Base-by-base conservation (phyloP, 2,888 invertebrate species). In the Blastobasis adustella region DNA sequence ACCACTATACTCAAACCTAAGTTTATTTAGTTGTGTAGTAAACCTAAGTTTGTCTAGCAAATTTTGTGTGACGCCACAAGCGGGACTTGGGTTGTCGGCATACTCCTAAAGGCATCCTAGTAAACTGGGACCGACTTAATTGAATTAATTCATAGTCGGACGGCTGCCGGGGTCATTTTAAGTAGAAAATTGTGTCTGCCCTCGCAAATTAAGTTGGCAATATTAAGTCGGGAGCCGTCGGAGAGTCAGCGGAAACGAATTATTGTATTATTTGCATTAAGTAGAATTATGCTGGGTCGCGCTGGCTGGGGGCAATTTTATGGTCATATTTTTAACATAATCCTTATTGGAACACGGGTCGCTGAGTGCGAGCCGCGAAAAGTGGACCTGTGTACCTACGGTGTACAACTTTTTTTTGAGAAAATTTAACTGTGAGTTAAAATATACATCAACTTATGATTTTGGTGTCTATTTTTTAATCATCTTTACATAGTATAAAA, bases 161-260 rank as follows among this genome's bases (percentile, higher is more conserved):
- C 23, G 23, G 23, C 23, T 23, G 47, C 42, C 47, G 37, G 7
- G 46, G 46, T 49, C 50, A 51, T 39, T 52, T 49, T 51, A 53
- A 54, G 59, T 55, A 55, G 46, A 55, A 53, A 58, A 53, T 51
- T 41, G 48, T 57, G 55, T 59, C 53, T 40, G 49, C 49, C 49
- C 52, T 51, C 9, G 36, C 47, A 45, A 61, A 55, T 61, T 56
- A 55, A 57, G 52, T 49, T 47, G 52, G 42, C 39, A n/a, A 46
- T 46, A 53, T 57, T 58, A 55, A 61, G 58, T 62, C 61, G 57
- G 56, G 58, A 62, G 54, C 58, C 52, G 40, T 46, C 47, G 54
- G 63, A 43, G 46, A 49, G 45, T 47, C 48, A 52, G 49, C 47
- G 50, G 45, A 48, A 49, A 49, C 42, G n/a, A 49, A 53, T 47